Conservation (phyloP, 2,797 vertebrate species). For the Ateles fusciceps region DNA sequence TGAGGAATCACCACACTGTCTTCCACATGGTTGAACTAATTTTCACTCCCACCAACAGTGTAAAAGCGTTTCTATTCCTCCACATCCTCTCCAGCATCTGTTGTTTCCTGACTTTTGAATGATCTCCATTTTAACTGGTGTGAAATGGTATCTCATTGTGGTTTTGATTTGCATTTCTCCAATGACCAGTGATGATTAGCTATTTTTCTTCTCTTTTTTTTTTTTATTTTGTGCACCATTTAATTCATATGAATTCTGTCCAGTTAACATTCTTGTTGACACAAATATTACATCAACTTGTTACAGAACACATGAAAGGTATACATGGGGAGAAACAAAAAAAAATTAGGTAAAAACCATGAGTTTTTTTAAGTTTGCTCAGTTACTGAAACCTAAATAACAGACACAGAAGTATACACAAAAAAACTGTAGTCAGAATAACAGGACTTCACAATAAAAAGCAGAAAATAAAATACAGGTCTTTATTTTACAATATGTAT, state of each 20-base stretch:
- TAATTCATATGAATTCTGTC: not conserved
- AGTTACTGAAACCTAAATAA: not conserved
- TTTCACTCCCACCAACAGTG: no score
- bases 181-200: no score
- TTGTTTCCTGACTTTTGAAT: no score
- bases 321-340: not conserved
- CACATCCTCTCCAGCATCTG: no score
- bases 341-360: not conserved
- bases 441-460: not conserved
- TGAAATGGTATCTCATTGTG: no score
- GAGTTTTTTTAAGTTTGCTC: not conserved
- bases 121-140: no score
- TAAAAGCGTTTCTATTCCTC: no score
- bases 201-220: no score
- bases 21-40: no score
- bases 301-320: not conserved
- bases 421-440: not conserved
- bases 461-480: slow-evolving; percentile 25
- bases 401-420: not conserved
- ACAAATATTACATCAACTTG: slow-evolving; percentile 34
- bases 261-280: slow-evolving; percentile 26
- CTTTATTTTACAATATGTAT: slow-evolving; percentile 69
- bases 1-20: no score
- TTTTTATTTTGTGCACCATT: slow-evolving; percentile 22
- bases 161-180: no score